Conservation (phyloP, 2,797 vertebrate genomes). For the Chloroceryle inda region DNA sequence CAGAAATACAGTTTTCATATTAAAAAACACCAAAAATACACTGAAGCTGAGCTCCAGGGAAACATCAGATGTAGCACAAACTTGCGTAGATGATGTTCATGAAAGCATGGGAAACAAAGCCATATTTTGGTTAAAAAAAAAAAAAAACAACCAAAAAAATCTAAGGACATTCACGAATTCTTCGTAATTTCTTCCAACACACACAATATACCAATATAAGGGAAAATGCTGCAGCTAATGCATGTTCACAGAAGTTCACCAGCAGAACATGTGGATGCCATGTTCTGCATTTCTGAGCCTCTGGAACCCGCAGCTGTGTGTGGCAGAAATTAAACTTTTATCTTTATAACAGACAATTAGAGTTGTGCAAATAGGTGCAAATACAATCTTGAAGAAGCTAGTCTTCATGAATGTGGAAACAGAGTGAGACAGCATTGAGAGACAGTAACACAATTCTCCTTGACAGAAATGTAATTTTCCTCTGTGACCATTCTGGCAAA, state of each 20-base stretch:
- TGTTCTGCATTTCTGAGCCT: not conserved
- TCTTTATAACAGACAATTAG: not conserved
- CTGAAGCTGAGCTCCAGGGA: constrained; percentile 13
- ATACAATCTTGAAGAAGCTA: not conserved
- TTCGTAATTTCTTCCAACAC: not conserved
- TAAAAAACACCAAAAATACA: not conserved
- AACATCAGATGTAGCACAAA: not conserved
- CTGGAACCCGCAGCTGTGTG: not conserved
- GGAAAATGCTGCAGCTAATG: not conserved
- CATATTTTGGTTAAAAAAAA: not conserved
- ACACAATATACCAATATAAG: not conserved
- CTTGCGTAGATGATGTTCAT: not conserved
- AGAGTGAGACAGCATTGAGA: not conserved
- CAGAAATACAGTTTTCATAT: not conserved
- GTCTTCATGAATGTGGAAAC: not conserved
- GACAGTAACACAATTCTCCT: not conserved
- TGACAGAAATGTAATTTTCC: not conserved
- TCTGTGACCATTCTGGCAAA: not conserved
- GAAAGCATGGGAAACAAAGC: not conserved
- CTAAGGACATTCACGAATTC: not conserved
- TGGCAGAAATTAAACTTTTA: not conserved
- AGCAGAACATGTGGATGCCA: not conserved
- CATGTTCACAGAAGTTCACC: not conserved
- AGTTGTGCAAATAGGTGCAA: not conserved
- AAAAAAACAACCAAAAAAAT: too few species aligned